A percentile compares a stretch with the other conserved stretches of the same genome.
Evolutionary conservation across 2,113 vertebrate genomes (phyloP).

Genomic region (Atractosteus spatula): DNA sequence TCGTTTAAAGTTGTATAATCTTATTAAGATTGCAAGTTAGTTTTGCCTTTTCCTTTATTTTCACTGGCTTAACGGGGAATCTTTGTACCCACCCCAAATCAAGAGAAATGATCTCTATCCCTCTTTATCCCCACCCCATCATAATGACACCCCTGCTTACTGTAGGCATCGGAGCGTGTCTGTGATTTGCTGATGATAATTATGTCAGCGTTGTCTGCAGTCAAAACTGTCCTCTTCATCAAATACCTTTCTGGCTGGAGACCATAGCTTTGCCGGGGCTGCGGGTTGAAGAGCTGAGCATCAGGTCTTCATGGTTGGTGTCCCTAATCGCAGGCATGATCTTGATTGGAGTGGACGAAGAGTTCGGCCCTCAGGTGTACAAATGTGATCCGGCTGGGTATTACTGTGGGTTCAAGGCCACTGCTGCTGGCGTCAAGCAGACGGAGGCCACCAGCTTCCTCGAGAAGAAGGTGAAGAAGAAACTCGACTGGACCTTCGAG

Average conservation of each 20-base stretch:
- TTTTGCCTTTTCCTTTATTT: too few species aligned
- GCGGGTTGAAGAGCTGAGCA: neutral
- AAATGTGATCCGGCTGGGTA: conserved; percentile 97
- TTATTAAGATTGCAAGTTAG: too few species aligned
- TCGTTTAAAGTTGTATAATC: too few species aligned
- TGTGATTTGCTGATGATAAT: too few species aligned
- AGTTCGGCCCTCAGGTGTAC: conserved; percentile 89
- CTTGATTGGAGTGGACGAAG: conserved; percentile 91
- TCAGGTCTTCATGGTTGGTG: neutral
- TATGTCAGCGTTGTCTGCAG: too few species aligned
- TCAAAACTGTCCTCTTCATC: neutral
- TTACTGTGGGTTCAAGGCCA: conserved; percentile 97
- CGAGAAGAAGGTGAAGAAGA: conserved; percentile 99
- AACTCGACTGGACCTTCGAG: conserved; percentile 94
- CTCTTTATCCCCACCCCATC: too few species aligned
- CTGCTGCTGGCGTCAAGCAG: conserved; percentile 93
- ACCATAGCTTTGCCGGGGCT: too few species aligned
- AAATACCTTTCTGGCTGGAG: neutral
- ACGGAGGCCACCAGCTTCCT: conserved; percentile 98
- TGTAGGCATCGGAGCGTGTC: too few species aligned
- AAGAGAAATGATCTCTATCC: too few species aligned
- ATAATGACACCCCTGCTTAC: too few species aligned
- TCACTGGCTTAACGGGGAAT: too few species aligned
- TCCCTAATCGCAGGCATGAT: conserved; percentile 82
- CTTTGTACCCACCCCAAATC: too few species aligned